Base-by-base conservation (phyloP, 2,888 invertebrate species). In the Cabera pusaria region DNA sequence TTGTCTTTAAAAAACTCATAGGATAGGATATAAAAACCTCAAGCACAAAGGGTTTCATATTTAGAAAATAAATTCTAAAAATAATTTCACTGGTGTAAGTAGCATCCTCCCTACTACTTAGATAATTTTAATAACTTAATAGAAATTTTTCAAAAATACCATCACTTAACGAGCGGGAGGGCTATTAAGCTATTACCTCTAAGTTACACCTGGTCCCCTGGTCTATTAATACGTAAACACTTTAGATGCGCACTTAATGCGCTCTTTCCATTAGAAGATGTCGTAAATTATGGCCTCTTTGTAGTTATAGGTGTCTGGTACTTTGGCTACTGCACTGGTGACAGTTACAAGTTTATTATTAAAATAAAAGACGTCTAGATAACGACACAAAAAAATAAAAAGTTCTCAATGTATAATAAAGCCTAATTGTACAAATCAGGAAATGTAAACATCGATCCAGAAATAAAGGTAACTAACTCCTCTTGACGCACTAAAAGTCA, bases 151-250 rank as follows among this genome's bases (percentile, higher is more conserved):
- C 52, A 62, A 64, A 73, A 66, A 66, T 65, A 69, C 59, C 60
- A 41, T 52, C 44, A 64, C 51, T 65, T 73, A 75, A 77, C 68
- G 74, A 76, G 70, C 59, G 59, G 47, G 46, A 44, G 40, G 51
- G 71, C 81, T 77, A 77, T 83, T 80, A 82, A 67, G 64, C 70
- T 71, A 74, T 76, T 75, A 76, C 74, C 72, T 57, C 56, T 54
- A 51, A 55, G 61, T 56, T 49, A 57, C 86, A 86, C 86, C 87
- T 87, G 86, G 86, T 72, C 50, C 64, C 61, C 57, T 63, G 65
- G 71, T 82, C 85, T 86, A 86, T 86, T 83, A 85, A 86, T 86
- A 87, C 70, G 70, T 79, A 78, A 84, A 75, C 76, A 77, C 65
- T 72, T 75, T 74, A 74, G 64, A 74, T 72, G 68, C 65, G 64